Evolutionary conservation across 1,140 invertebrate species (phyloP), one percentile per base, ranked within the genome.

Genomic region (Gonioctena quinquepunctata): DNA sequence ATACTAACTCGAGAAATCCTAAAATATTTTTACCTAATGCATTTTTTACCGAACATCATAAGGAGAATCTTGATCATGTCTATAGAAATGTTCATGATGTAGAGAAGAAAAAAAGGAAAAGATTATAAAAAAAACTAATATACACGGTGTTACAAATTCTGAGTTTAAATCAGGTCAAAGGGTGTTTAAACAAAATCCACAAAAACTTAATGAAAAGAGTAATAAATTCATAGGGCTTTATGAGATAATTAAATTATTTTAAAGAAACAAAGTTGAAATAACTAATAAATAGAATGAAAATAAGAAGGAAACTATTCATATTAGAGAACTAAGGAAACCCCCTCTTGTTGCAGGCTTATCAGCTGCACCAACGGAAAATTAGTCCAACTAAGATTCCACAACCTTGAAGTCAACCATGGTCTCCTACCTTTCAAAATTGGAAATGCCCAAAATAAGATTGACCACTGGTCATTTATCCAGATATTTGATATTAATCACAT

Each of bases 361-460:
- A 2, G 13, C 11, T 8, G 3, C 19, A 25, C 23, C 26, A 7
- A 16, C n/a, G 22, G 19, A 66, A 18, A 21, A 16, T 0, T 21
- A 22, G 64, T 13, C 49, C 22, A 3, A 19, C 18, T 25, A 16
- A 54, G 13, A n/a, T 70, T 42, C 49, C 21, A 59, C 54, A 22
- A 64, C 8, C 19, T 74, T 63, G 72, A 66, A 22, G 33, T 62
- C 13, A 69, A 72, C 52, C 66, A 62, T n/a, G 67, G 66, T 54
- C 4, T 75, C n/a, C 27, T 75, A 66, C 70, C 70, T 1, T 66
- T 68, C n/a, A 67, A 72, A 61, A 8, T 74, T 54, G 61, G 66
- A 21, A 68, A 27, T 26, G 62, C 61, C 3, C 61, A 68, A 68
- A 28, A 48, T 28, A 59, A 26, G n/a, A 70, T 27, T 13, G 54